Percentiles rank a stretch among this genome's conserved stretches.
Conservation (phyloP, 2,113 vertebrate species). For the Eubucco bourcierii region DNA sequence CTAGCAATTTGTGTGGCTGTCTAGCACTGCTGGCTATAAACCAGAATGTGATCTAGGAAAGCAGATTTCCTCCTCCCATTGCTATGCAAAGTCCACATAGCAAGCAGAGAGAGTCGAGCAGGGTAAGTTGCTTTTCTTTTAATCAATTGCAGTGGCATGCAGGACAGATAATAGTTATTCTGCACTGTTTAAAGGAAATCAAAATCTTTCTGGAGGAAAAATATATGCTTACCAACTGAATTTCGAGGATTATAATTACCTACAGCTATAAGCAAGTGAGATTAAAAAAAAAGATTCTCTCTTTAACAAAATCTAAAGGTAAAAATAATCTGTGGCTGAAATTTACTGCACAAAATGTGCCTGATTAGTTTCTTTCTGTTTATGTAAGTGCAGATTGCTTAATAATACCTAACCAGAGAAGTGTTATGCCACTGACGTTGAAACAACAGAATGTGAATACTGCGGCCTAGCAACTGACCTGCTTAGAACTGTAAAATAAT, state of each 20-base stretch:
- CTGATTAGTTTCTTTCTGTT: background rate
- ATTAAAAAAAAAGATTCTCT: background rate
- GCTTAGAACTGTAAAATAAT: background rate
- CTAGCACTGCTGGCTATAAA: background rate
- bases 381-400: background rate
- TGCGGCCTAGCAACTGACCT: background rate
- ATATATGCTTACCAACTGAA: background rate
- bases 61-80: background rate
- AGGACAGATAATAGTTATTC: background rate
- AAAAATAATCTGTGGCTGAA: background rate
- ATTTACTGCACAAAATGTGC: background rate
- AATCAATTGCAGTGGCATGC: background rate
- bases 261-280: background rate
- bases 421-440: background rate
- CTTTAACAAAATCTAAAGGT: slow-evolving; percentile 1
- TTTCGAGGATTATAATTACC: background rate
- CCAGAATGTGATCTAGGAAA: background rate
- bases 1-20: background rate
- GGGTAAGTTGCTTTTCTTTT: background rate
- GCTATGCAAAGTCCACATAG: background rate
- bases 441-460: background rate
- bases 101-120: background rate
- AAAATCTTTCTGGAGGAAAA: slow-evolving; percentile 2
- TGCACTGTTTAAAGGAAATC: slow-evolving; percentile 6
- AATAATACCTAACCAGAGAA: background rate